Evolutionary conservation across 2,797 vertebrate genomes (phyloP), one percentile per base, ranked within the genome.

Genomic region (Telmatherina bonti): DNA sequence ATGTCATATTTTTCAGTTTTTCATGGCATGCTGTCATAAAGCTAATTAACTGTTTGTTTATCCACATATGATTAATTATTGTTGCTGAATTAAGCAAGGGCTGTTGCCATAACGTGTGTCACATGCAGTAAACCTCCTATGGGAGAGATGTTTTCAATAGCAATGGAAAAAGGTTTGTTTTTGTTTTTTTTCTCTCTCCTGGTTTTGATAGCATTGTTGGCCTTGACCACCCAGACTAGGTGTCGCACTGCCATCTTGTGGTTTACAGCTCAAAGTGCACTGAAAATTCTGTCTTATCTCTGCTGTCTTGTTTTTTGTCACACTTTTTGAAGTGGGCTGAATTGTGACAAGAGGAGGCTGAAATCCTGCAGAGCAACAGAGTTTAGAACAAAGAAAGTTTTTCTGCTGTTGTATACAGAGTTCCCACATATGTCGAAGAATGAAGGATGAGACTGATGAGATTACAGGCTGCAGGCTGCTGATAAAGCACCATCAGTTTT

Each of bases 241-340:
- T 62, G 47, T 74, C 68, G 62, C 78, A 85, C 85, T 93, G 92
- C 92, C 93, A 91, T 85, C 91, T 77, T 70, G 87, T 93, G 93
- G 89, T 54, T 20, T 2, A 2, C 4, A n/a, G 26, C 20, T 66
- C 7, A 1, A 26, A 70, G 22, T 81, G 63, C 76, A 63, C 22
- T 10, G 11, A 18, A 27, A 7, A 52, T n/a, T 62, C 43, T 0
- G 5, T 26, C 51, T 3, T 67, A 22, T 58, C 7, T 4, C 38
- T 2, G n/a, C 27, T 8, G 6, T 41, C 3, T 38, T 41, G 1
- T 16, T 30, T 49, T 20, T 11, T 22, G 35, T 62, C 3, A 62
- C 24, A 35, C 12, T 35, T 24, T 67, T 49, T 86, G 56, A 88
- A 78, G 53, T 60, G 20, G 59, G 49, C 55, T 67, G 72, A 70